phyloP scores from a whole-genome alignment of 2,113 vertebrate species.

The Ondatra zibethicus region DNA sequence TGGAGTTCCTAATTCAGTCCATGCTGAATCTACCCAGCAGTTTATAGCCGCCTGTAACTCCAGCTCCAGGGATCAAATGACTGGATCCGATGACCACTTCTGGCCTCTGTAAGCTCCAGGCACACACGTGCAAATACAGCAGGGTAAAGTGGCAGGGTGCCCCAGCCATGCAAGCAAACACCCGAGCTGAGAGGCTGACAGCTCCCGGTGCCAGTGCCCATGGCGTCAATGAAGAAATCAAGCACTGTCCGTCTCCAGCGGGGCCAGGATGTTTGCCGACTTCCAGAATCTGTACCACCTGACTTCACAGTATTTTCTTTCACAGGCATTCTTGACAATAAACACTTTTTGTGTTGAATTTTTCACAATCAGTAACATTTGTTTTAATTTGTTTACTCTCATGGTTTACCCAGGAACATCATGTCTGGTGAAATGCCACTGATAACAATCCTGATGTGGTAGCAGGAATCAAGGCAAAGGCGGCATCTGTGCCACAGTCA shows the following conservation, averaged over 20 bases:
- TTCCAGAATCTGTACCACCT: not conserved
- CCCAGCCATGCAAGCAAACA: not conserved
- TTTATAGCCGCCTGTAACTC: not conserved
- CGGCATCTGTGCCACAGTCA: not conserved
- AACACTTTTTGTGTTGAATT: not conserved
- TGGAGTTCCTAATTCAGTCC: not conserved
- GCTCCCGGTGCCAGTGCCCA: accelerated
- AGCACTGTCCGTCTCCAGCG: not conserved
- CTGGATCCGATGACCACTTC: not conserved
- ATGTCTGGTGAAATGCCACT: not conserved
- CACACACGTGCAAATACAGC: not conserved
- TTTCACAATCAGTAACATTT: not conserved
- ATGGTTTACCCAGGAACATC: not conserved
- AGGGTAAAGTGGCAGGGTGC: not conserved
- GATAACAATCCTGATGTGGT: not conserved
- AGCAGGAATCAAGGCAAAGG: not conserved
- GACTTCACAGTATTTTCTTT: not conserved
- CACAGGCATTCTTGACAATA: not conserved
- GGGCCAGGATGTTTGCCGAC: too few relatives aligned
- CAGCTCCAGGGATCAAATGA: not conserved
- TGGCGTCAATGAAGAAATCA: not conserved
- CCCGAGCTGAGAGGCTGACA: not conserved
- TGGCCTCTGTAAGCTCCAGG: not conserved
- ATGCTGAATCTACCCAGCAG: not conserved
- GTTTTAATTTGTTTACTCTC: not conserved